Evolutionary conservation across 2,797 vertebrate species (phyloP).

Genomic region (Taeniopygia guttata): DNA sequence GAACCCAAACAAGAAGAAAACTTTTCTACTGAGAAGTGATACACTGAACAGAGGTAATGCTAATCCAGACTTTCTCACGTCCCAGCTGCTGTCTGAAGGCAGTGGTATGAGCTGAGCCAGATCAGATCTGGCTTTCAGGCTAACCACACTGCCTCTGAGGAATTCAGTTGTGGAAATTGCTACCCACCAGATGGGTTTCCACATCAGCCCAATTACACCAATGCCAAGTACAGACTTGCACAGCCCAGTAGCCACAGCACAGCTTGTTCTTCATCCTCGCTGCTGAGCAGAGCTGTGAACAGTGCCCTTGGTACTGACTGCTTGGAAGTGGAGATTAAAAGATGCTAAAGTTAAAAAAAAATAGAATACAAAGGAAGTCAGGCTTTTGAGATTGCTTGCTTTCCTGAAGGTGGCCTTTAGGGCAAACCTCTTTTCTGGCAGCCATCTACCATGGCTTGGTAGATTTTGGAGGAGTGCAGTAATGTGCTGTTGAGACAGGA

Average conservation of each 20-base stretch:
- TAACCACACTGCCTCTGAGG: not conserved
- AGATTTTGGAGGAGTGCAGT: not conserved
- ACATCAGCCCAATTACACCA: not conserved
- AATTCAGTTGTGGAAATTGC: not conserved
- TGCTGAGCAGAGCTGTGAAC: not conserved
- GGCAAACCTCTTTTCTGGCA: not conserved
- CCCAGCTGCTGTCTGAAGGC: not conserved
- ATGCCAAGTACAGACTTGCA: not conserved
- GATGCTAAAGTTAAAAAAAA: not conserved
- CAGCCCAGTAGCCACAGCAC: not conserved
- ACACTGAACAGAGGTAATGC: not conserved
- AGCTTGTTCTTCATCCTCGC: not conserved
- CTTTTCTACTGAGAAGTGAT: not conserved
- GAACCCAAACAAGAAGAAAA: not conserved
- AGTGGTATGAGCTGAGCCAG: not conserved
- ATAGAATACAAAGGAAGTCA: not conserved
- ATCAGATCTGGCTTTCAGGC: slow-evolving; percentile 28
- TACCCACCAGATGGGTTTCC: not conserved
- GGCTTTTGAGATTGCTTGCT: not conserved
- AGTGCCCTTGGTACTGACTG: not conserved
- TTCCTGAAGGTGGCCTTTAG: not conserved
- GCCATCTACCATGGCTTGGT: not conserved
- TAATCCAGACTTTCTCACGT: not conserved
- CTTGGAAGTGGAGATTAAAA: not conserved
- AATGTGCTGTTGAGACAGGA: fast-evolving